Evolutionary conservation across 2,797 vertebrate genomes (phyloP).

Genomic region (Coranthus polyacanthus): DNA sequence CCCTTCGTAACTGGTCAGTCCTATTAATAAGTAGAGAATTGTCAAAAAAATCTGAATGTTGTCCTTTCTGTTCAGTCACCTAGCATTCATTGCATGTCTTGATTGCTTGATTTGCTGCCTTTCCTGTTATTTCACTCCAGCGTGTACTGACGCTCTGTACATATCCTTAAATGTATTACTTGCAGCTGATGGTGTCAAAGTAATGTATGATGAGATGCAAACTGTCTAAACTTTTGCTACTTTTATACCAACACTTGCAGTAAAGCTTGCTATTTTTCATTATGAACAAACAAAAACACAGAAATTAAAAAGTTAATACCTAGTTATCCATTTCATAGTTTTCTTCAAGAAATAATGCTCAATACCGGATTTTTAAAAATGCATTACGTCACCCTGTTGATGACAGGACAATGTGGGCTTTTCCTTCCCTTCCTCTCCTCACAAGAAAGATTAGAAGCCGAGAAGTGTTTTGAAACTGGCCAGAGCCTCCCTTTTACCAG

Average conservation of each 20-base stretch:
- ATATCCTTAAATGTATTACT: no score
- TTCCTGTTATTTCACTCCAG: no score
- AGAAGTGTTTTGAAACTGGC: constrained; percentile 32
- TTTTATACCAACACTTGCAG: no score
- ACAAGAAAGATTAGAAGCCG: constrained; percentile 11
- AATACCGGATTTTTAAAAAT: background rate
- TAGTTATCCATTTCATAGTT: no score
- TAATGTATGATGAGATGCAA: no score
- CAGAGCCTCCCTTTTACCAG: constrained; percentile 14
- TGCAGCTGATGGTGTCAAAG: no score
- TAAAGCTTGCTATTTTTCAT: no score
- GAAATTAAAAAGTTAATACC: background rate
- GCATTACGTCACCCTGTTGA: background rate
- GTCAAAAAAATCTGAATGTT: background rate
- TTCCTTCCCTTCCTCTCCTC: background rate
- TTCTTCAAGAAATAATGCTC: background rate
- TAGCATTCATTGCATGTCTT: no score
- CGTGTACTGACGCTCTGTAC: no score
- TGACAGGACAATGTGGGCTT: background rate
- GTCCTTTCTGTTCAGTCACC: no score
- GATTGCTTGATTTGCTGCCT: constrained; percentile 27
- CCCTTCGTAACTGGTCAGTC: background rate
- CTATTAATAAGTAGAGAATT: constrained; percentile 12
- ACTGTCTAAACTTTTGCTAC: no score
- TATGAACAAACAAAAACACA: background rate